Conservation (phyloP, 2,797 vertebrate species). For the Sebastes iracundus region DNA sequence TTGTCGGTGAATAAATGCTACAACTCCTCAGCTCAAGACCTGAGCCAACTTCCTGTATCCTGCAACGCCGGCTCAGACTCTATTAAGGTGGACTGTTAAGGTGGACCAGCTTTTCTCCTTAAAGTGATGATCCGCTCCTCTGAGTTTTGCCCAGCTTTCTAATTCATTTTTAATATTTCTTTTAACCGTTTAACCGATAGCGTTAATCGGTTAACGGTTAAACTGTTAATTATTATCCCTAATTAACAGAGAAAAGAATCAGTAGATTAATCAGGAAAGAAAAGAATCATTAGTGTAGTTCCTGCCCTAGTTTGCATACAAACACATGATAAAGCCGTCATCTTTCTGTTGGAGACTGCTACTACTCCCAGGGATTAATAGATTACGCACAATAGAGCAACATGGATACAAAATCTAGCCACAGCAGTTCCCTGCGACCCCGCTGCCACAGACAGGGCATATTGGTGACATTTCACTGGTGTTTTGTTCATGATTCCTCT, state of each 20-base stretch:
- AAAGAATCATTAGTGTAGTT: not conserved
- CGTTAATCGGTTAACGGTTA: no score
- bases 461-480: slow-evolving; percentile 32
- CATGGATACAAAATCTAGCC: not conserved
- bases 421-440: slow-evolving; percentile 9
- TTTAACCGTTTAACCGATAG: no score
- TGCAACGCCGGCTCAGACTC: no score
- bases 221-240: no score
- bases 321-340: not conserved
- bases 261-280: not conserved
- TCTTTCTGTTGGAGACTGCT: not conserved
- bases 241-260: not conserved
- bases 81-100: no score
- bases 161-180: no score
- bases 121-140: no score
- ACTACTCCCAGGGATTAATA: not conserved
- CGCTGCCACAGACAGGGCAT: slow-evolving; percentile 23
- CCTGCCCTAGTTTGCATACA: not conserved
- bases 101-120: no score
- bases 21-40: no score
- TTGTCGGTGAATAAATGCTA: no score
- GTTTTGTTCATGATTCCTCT: slow-evolving; percentile 23
- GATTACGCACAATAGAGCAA: not conserved
- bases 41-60: no score
- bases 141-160: no score